Conservation (phyloP, 2,888 invertebrate species). For the Cabera pusaria region DNA sequence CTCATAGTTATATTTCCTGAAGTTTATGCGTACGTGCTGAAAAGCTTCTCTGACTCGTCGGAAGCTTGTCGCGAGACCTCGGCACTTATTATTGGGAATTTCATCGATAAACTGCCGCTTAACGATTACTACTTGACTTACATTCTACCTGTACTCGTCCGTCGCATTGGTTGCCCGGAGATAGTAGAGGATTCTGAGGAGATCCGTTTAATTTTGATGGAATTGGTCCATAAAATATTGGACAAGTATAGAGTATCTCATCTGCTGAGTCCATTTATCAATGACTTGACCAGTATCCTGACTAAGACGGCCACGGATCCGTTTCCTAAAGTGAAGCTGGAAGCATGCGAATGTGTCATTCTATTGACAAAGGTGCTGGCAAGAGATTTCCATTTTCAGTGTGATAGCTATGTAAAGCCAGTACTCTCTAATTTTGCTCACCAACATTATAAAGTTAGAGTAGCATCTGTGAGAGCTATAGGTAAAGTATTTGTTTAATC, state of each 20-base stretch:
- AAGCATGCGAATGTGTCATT: slow-evolving; percentile 88
- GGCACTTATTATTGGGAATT: slow-evolving; percentile 79
- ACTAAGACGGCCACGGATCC: slow-evolving; percentile 89
- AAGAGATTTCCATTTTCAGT: slow-evolving; percentile 88
- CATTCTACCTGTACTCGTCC: slow-evolving; percentile 88
- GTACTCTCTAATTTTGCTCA: slow-evolving; percentile 89
- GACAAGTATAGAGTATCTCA: slow-evolving; percentile 84
- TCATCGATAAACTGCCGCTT: slow-evolving; percentile 82
- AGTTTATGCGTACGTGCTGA: slow-evolving; percentile 67
- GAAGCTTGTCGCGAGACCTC: slow-evolving; percentile 86
- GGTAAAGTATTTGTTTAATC: slow-evolving; percentile 65
- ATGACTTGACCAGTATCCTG: slow-evolving; percentile 89
- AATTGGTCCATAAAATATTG: slow-evolving; percentile 86
- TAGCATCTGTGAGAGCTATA: slow-evolving; percentile 88
- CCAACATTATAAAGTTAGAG: slow-evolving; percentile 92
- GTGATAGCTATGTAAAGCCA: slow-evolving; percentile 89
- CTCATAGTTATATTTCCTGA: slow-evolving; percentile 60
- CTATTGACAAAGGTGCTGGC: slow-evolving; percentile 85
- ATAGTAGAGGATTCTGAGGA: slow-evolving; percentile 89
- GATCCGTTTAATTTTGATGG: slow-evolving; percentile 87
- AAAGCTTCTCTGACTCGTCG: slow-evolving; percentile 79
- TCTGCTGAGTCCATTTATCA: slow-evolving; percentile 86
- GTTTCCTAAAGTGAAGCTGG: slow-evolving; percentile 91
- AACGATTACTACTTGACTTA: slow-evolving; percentile 90
- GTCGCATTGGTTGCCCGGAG: slow-evolving; percentile 90